Conservation (phyloP, 2,113 vertebrate genomes). For the Zosterops hypoxanthus region DNA sequence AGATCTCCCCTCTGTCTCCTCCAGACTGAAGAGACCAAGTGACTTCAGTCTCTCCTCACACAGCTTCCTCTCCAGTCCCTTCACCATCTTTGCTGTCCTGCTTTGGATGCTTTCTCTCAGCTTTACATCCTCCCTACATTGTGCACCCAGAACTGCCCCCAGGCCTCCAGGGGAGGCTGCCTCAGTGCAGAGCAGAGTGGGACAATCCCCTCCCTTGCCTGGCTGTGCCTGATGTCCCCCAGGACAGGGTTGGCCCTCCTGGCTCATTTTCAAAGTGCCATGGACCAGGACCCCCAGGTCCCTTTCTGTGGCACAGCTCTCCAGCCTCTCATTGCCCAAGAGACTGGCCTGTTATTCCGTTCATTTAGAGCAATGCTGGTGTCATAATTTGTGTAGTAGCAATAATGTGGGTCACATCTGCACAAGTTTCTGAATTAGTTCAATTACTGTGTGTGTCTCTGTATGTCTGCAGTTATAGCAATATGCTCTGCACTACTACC, state of each 20-base stretch:
- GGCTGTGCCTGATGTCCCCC: not conserved
- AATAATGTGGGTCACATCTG: not conserved
- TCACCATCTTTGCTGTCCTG: not conserved
- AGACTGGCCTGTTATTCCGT: not conserved
- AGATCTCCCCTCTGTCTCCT: not conserved
- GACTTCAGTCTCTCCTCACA: not conserved
- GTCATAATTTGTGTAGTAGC: not conserved
- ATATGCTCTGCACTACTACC: not conserved
- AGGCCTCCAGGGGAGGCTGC: rapidly evolving
- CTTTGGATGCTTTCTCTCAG: not conserved
- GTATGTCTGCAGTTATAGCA: not conserved
- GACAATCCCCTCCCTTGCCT: not conserved
- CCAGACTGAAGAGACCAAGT: not conserved
- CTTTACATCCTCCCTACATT: not conserved
- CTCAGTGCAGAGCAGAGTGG: rapidly evolving
- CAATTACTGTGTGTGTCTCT: not conserved
- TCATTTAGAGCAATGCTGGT: not conserved
- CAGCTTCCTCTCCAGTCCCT: not conserved
- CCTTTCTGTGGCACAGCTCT: not conserved
- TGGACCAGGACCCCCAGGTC: not conserved
- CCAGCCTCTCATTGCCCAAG: not conserved
- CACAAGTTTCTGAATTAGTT: not conserved
- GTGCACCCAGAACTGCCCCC: rapidly evolving
- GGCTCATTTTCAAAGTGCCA: not conserved
- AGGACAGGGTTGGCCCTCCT: not conserved